phyloP scores from a whole-genome alignment of 1,140 invertebrate genomes.

The Calliphora vicina region DNA sequence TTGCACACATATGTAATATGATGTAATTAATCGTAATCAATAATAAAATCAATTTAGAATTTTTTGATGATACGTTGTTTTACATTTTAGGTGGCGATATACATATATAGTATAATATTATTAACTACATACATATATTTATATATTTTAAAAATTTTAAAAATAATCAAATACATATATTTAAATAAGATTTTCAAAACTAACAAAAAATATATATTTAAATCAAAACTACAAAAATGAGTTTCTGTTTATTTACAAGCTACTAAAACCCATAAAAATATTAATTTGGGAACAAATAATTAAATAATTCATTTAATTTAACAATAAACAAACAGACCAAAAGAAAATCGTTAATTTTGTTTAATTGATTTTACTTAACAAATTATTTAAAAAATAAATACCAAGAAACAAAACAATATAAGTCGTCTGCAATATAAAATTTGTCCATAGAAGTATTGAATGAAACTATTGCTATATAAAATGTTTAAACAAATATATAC shows the following conservation, averaged over 20 bases:
- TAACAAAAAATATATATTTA: background rate
- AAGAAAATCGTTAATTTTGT: background rate
- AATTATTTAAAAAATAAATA: background rate
- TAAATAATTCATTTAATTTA: background rate
- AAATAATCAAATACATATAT: background rate
- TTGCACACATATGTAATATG: too few species aligned
- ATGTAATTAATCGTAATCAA: too few species aligned
- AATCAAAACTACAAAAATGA: background rate
- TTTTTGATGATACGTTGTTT: too few species aligned
- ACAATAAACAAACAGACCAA: background rate
- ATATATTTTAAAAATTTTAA: background rate
- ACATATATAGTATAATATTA: background rate
- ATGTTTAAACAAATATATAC: background rate
- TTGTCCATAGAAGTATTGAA: background rate
- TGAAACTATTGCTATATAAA: background rate
- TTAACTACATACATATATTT: background rate
- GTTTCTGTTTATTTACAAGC: slow-evolving; percentile 7
- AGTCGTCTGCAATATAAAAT: slow-evolving; percentile 11
- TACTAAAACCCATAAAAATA: slow-evolving; percentile 1
- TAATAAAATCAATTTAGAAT: too few species aligned
- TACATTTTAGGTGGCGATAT: too few species aligned
- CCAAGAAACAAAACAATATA: background rate
- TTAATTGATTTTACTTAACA: background rate
- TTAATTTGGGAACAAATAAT: slow-evolving; percentile 9
- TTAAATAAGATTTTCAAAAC: background rate